Evolutionary conservation across 2,797 vertebrate species (phyloP), one percentile per base, ranked within the genome.

Genomic region (Tapirus indicus): DNA sequence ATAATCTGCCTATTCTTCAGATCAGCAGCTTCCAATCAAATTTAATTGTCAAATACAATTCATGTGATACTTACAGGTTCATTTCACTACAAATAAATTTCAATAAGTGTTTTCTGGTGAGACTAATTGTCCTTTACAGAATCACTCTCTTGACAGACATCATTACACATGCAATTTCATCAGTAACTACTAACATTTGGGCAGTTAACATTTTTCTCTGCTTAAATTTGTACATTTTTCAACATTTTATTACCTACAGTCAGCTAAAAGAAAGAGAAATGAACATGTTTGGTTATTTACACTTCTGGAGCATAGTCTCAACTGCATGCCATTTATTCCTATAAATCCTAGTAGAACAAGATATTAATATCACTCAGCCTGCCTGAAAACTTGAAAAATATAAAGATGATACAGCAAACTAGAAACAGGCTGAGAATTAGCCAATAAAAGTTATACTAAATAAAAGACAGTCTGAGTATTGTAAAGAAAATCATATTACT

Each of bases 71-170:
- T 91, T 98, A 85, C 17, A 18, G 72, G 95, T 96, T 97, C 69
- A 69, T 97, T 97, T 97, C 94, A 88, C 68, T 60, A 83, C 71
- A 95, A 95, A 95, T 97, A 96, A 88, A 97, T 97, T 98, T 97
- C 75, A 94, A 4, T 88, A 95, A 96, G 32, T 94, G 62, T 92
- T 97, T 95, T 92, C 83, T 95, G 62, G 72, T 94, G 96, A 97
- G 77, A 97, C 82, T 97, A 97, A 97, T 96, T 98, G 94, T 94
- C 84, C 92, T 97, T 97, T 97, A 72, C n/a, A 77, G 77, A 97
- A 95, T 95, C 32, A 84, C 78, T 71, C 79, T 97, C 94, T 92
- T 90, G 97, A 96, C 29, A 98, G 86, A 95, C 32, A 94, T 62
- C 52, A 96, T 97, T 96, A 94, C 17, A 92, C 80, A 97, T 62